phyloP scores from a whole-genome alignment of 2,888 invertebrate genomes.

The Eristalis arbustorum region DNA sequence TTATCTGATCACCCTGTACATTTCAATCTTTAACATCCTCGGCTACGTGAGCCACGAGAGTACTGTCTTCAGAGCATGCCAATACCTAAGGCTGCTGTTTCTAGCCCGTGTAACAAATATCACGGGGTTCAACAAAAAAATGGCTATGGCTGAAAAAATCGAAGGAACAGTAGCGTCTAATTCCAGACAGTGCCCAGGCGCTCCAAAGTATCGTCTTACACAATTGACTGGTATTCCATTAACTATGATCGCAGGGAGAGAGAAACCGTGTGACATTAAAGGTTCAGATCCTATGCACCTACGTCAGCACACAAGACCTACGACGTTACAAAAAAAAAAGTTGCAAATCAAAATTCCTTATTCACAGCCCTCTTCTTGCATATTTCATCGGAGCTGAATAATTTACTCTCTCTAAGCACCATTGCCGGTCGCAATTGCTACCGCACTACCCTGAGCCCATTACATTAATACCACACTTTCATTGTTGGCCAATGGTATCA shows the following conservation, averaged over 20 bases:
- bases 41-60: too few relatives aligned
- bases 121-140: too few relatives aligned
- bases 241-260: background rate
- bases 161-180: too few relatives aligned
- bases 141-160: too few relatives aligned
- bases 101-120: too few relatives aligned
- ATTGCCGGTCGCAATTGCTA: background rate
- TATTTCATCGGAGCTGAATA: background rate
- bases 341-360: background rate
- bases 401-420: background rate
- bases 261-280: background rate
- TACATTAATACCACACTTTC: constrained; percentile 28
- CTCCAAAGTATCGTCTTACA: too few relatives aligned
- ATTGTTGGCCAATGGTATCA: constrained; percentile 52
- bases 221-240: too few relatives aligned
- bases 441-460: constrained; percentile 14
- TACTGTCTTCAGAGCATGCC: too few relatives aligned
- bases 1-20: too few relatives aligned
- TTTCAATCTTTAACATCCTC: too few relatives aligned
- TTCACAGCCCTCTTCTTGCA: background rate
- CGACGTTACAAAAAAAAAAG: background rate
- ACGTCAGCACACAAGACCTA: background rate
- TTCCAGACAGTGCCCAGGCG: too few relatives aligned
- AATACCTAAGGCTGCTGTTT: too few relatives aligned
- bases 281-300: background rate